These are phyloP conservation scores for Drosophila triauraria DNA, from an alignment of 1,140 invertebrate species.

Conservation along the genomic window DNA sequence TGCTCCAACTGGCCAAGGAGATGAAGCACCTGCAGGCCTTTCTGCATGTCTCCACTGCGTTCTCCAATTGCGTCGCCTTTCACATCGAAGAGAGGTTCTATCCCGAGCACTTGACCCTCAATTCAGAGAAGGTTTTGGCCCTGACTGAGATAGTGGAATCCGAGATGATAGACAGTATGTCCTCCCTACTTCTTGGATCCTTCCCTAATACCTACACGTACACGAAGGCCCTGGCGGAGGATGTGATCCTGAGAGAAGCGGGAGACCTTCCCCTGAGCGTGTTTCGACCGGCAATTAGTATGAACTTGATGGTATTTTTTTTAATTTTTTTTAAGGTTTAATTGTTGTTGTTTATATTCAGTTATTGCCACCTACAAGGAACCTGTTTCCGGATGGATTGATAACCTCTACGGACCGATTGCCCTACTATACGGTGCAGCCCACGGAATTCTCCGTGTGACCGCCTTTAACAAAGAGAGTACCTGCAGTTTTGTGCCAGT, in stretches of 20 bases:
- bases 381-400: constrained; percentile 91
- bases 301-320: constrained; percentile 46
- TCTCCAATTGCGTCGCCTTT: constrained; percentile 88
- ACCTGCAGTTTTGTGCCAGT: constrained; percentile 89
- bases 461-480: constrained; percentile 86
- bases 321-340: no score
- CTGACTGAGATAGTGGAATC: constrained; percentile 85
- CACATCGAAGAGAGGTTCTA: constrained; percentile 90
- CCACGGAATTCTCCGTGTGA: constrained; percentile 90
- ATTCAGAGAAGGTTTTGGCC: constrained; percentile 88
- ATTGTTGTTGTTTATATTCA: constrained; percentile 88
- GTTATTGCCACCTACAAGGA: constrained; percentile 93
- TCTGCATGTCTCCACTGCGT: constrained; percentile 91
- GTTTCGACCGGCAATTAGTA: constrained; percentile 90
- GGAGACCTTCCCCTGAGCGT: constrained; percentile 90
- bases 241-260: constrained; percentile 88
- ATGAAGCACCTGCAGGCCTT: constrained; percentile 89
- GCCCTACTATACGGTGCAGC: constrained; percentile 89
- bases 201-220: constrained; percentile 94
- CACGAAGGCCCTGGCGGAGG: constrained; percentile 93
- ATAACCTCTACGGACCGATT: constrained; percentile 96
- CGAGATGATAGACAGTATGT: constrained; percentile 88
- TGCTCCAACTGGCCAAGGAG: constrained; percentile 87
- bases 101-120: constrained; percentile 86
- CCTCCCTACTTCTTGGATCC: constrained; percentile 88